Evolutionary conservation across 2,113 vertebrate species (phyloP), one percentile per base, ranked within the genome.

Genomic region (Ranitomeya imitator): DNA sequence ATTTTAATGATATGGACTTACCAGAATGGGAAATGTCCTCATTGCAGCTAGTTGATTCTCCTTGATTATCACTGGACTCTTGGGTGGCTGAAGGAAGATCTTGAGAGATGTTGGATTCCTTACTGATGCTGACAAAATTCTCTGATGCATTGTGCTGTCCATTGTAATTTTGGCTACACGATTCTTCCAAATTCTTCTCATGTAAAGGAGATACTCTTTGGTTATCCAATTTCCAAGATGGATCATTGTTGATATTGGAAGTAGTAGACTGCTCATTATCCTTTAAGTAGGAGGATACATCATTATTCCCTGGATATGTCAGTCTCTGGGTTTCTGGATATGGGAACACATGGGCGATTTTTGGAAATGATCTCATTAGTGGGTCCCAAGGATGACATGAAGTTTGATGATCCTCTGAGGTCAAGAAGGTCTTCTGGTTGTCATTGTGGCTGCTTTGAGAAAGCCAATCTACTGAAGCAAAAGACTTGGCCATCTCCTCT

Each of bases 401-500:
- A 21, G 23, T 63, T 86, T 59, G 31, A 5, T 52, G 57, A n/a
- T 86, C 31, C 45, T 11, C 79, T 79, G 12, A 14, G 57, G 59
- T 73, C 14, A 14, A 79, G 45, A 14, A 55, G 18, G 74, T 54
- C 8, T n/a, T 31, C 19, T 26, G 52, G 54, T 7, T 67, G 69
- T 85, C 63, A 37, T 79, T 7, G 13, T 3, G 90, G 88, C 93
- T 94, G 92, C 94, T 94, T 89, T 94, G 94, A 1, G 94, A 93
- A 18, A 94, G 85, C 94, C 94, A 94, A 71, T 93, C 93, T 6
- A 94, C 92, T 1, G 94, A 94, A 88, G 92, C 93, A 21, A 92
- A 92, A 16, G 92, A 91, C 79, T 92, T 94, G 0, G 92, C 93
- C 93, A 94, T 90, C 31, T 74, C n/a, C 26, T n/a, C 54, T 91